Evolutionary conservation across 1,140 invertebrate species (phyloP).

Genomic region (Chymomyza costata): DNA sequence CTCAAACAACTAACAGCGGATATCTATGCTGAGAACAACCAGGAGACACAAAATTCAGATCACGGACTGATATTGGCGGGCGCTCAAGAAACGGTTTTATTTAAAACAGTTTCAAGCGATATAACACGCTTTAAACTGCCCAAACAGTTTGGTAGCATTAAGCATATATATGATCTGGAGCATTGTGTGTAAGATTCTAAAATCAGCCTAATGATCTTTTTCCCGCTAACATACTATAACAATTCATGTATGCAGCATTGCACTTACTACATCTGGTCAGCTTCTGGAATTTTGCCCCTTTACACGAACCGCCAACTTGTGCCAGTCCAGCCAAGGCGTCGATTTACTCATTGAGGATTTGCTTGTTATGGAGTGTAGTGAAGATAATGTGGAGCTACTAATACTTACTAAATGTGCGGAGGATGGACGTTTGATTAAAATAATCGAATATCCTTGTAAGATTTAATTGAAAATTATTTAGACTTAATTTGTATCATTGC

Average conservation of each 20-base stretch:
- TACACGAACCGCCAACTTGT: slow-evolving; percentile 33
- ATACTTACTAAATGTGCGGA: slow-evolving; percentile 47
- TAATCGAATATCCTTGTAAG: slow-evolving; percentile 70
- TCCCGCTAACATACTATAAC: no score
- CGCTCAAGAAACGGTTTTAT: slow-evolving; percentile 27
- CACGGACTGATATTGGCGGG: slow-evolving; percentile 33
- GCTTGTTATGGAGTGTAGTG: slow-evolving; percentile 57
- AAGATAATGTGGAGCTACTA: slow-evolving; percentile 59
- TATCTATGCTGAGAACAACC: slow-evolving; percentile 37
- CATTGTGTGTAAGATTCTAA: slow-evolving; percentile 50
- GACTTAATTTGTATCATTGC: background rate
- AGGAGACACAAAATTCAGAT: background rate
- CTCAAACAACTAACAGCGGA: slow-evolving; percentile 13
- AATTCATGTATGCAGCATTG: slow-evolving; percentile 51
- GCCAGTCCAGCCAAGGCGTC: slow-evolving; percentile 4
- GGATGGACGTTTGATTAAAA: slow-evolving; percentile 46
- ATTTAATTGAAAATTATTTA: background rate
- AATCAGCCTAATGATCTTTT: background rate
- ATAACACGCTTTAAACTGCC: slow-evolving; percentile 37
- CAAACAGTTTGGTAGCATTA: slow-evolving; percentile 38
- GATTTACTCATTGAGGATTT: slow-evolving; percentile 58
- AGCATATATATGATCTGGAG: slow-evolving; percentile 58
- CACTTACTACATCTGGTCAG: slow-evolving; percentile 54
- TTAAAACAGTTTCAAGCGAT: slow-evolving; percentile 29
- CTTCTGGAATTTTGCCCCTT: slow-evolving; percentile 65